Evolutionary conservation across 2,797 vertebrate species (phyloP).

Genomic region (Clangula hyemalis): DNA sequence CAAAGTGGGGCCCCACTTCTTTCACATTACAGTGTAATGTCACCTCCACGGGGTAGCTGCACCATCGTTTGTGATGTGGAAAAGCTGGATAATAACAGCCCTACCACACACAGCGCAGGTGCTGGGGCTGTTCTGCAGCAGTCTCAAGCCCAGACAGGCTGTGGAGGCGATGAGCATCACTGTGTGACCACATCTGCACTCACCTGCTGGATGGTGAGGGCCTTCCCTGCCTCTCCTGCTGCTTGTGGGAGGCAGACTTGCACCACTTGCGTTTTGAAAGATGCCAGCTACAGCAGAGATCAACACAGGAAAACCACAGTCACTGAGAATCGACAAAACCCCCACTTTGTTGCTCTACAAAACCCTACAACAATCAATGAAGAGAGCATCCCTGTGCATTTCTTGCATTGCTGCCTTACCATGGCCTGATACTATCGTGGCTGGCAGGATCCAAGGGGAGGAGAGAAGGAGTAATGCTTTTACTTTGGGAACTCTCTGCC

Average conservation of each 20-base stretch:
- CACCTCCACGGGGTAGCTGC: not conserved
- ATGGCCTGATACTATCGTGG: too few species aligned
- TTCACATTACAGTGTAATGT: accelerated
- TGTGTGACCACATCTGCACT: accelerated
- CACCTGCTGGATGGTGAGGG: slow-evolving; percentile 76
- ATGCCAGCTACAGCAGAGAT: slow-evolving; percentile 74
- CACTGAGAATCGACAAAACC: accelerated
- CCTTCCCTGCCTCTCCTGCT: not conserved
- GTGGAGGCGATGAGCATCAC: accelerated
- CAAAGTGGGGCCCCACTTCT: not conserved
- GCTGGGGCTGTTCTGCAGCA: accelerated
- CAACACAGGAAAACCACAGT: not conserved
- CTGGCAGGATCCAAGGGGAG: not conserved
- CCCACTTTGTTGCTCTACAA: accelerated
- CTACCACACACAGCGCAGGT: accelerated
- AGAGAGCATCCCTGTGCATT: not conserved
- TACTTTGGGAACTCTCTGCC: not conserved
- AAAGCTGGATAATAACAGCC: not conserved
- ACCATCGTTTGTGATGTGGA: accelerated
- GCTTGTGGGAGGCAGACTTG: slow-evolving; percentile 44
- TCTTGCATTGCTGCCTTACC: not conserved
- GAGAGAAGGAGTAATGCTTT: not conserved
- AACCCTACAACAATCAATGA: accelerated
- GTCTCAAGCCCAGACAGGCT: accelerated
- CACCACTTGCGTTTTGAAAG: slow-evolving; percentile 75